Percentiles rank a stretch among this genome's conserved stretches.
phyloP scores from a whole-genome alignment of 2,888 invertebrate species.

The Gortyna flavago region DNA sequence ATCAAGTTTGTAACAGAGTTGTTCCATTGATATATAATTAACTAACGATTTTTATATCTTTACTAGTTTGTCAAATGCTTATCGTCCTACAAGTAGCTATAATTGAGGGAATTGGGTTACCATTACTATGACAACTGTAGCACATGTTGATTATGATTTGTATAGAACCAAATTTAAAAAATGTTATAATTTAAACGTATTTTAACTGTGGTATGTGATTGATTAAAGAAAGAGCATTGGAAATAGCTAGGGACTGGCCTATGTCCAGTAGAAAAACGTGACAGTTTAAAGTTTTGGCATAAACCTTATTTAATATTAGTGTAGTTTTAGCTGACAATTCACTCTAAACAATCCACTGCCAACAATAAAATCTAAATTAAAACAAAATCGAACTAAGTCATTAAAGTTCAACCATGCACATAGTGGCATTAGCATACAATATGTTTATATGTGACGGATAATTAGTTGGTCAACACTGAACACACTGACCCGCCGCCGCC shows the following conservation, averaged over 20 bases:
- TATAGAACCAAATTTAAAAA: background rate
- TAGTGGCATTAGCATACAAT: slow-evolving; percentile 77
- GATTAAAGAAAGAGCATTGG: background rate
- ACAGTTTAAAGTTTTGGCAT: background rate
- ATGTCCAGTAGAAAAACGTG: background rate
- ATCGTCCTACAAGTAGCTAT: slow-evolving; percentile 37
- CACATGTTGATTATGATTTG: background rate
- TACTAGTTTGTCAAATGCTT: slow-evolving; percentile 26
- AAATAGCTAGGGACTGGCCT: too few relatives aligned
- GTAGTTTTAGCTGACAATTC: background rate
- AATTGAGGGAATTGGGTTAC: slow-evolving; percentile 47
- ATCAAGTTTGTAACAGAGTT: background rate
- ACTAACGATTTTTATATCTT: slow-evolving; percentile 32
- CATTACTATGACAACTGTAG: slow-evolving; percentile 10
- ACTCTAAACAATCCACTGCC: background rate
- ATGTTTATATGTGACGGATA: slow-evolving; percentile 66
- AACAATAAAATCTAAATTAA: slow-evolving; percentile 30
- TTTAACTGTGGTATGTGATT: background rate
- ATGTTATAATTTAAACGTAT: background rate
- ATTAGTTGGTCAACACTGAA: slow-evolving; percentile 76
- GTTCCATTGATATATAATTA: slow-evolving; percentile 14
- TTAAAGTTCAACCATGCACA: slow-evolving; percentile 56
- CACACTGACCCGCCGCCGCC: slow-evolving; percentile 76
- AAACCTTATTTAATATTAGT: too few relatives aligned
- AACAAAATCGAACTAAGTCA: slow-evolving; percentile 57